Evolutionary conservation across 2,888 invertebrate species (phyloP).

Genomic region (Ecdyonurus torrentis): DNA sequence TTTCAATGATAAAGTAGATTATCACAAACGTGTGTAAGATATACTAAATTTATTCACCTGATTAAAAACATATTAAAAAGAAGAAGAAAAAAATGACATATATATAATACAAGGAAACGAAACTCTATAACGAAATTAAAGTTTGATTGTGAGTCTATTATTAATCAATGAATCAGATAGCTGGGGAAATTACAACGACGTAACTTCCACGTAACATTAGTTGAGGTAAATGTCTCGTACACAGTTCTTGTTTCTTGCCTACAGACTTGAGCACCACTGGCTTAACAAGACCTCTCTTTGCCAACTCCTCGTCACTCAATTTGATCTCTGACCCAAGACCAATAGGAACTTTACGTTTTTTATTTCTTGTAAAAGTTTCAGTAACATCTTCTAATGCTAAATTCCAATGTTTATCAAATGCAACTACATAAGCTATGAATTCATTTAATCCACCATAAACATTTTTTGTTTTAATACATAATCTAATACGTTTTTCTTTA

Average conservation of each 20-base stretch:
- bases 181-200: constrained; percentile 36
- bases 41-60: too few relatives aligned
- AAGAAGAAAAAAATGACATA: too few relatives aligned
- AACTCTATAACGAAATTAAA: too few relatives aligned
- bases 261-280: constrained; percentile 35
- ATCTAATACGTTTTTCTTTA: not conserved
- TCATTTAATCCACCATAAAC: not conserved
- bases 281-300: not conserved
- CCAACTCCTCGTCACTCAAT: not conserved
- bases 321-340: not conserved
- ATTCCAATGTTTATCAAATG: constrained; percentile 93
- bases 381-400: constrained; percentile 65
- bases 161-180: not conserved
- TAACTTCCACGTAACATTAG: constrained; percentile 62
- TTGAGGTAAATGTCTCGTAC: constrained; percentile 48
- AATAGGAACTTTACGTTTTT: not conserved
- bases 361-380: constrained; percentile 44
- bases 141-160: too few relatives aligned
- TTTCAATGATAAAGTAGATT: too few relatives aligned
- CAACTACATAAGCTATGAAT: constrained; percentile 20
- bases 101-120: too few relatives aligned
- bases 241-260: constrained; percentile 42
- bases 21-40: too few relatives aligned
- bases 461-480: constrained; percentile 1
- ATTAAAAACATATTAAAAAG: too few relatives aligned